Conservation (phyloP, 2,888 invertebrate species). For the Platypus cylindrus region DNA sequence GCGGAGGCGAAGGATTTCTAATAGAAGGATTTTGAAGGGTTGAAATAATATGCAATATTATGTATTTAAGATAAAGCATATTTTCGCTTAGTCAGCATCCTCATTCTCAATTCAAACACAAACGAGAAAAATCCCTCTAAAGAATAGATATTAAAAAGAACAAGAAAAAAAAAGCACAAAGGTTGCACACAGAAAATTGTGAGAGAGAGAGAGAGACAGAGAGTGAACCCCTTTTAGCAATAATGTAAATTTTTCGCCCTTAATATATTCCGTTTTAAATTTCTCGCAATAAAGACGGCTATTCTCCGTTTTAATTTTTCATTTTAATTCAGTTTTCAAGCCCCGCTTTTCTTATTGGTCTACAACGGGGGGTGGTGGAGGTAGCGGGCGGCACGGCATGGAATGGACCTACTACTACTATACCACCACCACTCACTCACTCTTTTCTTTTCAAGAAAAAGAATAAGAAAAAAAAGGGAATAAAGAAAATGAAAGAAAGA, state of each 20-base stretch:
- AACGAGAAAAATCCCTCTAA: slow-evolving; percentile 2
- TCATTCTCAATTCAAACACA: too few species aligned
- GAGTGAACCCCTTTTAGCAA: slow-evolving; percentile 16
- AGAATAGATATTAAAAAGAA: too few species aligned
- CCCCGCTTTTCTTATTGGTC: slow-evolving; percentile 15
- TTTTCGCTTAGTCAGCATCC: too few species aligned
- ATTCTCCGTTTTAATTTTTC: slow-evolving; percentile 31
- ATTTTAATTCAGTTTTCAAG: slow-evolving; percentile 30
- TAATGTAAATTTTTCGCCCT: slow-evolving; percentile 24
- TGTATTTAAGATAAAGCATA: too few species aligned
- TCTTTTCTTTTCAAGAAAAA: slow-evolving; percentile 9
- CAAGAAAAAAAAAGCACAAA: slow-evolving; percentile 11
- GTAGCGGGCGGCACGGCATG: not conserved
- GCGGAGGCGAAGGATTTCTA: too few species aligned
- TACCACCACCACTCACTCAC: too few species aligned
- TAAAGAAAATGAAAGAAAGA: too few species aligned
- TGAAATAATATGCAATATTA: too few species aligned
- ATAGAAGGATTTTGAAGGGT: too few species aligned
- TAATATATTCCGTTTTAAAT: slow-evolving; percentile 30
- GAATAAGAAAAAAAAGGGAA: too few species aligned
- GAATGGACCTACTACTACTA: too few species aligned
- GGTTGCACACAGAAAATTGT: slow-evolving; percentile 12
- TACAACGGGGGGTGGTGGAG: not conserved
- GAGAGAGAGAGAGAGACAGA: slow-evolving; percentile 6
- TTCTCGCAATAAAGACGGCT: slow-evolving; percentile 30